Evolutionary conservation across 2,113 vertebrate genomes (phyloP).

Genomic region (Chaetodon auriga): DNA sequence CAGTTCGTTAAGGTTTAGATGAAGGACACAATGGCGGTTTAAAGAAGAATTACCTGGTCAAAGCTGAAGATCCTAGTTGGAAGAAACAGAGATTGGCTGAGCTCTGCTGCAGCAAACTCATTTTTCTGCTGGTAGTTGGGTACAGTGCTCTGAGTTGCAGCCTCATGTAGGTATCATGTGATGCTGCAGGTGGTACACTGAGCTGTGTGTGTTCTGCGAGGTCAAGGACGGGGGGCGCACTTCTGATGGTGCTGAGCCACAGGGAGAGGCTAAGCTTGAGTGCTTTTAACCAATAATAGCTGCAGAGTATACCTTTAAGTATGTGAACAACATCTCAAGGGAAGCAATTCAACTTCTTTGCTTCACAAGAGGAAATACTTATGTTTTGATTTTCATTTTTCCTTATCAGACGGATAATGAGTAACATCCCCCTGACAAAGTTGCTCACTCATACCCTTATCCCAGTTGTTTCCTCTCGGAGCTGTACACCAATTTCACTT

Average conservation of each 20-base stretch:
- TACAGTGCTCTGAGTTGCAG: too few species aligned
- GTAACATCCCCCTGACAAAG: not conserved
- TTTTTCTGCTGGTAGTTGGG: too few species aligned
- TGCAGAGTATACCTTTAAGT: not conserved
- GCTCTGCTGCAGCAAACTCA: not conserved
- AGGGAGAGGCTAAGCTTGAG: too few species aligned
- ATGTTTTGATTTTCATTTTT: not conserved
- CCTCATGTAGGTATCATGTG: too few species aligned
- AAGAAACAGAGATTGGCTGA: not conserved
- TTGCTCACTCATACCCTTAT: not conserved
- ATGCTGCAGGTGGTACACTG: too few species aligned
- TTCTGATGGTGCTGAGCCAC: too few species aligned
- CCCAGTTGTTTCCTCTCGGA: not conserved
- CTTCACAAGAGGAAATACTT: not conserved
- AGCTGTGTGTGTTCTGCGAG: too few species aligned
- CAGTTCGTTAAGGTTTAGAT: not conserved
- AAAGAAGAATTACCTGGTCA: not conserved
- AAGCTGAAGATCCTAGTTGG: not conserved
- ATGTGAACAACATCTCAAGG: not conserved
- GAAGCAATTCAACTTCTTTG: not conserved
- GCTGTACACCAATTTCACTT: conserved; percentile 14
- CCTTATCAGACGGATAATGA: not conserved
- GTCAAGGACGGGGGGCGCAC: too few species aligned
- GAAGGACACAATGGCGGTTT: not conserved
- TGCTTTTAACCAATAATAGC: too few species aligned